These are phyloP conservation scores for Aphelenchoides fujianensis DNA, from an alignment of 1,140 invertebrate species.

Conservation along the genomic window DNA sequence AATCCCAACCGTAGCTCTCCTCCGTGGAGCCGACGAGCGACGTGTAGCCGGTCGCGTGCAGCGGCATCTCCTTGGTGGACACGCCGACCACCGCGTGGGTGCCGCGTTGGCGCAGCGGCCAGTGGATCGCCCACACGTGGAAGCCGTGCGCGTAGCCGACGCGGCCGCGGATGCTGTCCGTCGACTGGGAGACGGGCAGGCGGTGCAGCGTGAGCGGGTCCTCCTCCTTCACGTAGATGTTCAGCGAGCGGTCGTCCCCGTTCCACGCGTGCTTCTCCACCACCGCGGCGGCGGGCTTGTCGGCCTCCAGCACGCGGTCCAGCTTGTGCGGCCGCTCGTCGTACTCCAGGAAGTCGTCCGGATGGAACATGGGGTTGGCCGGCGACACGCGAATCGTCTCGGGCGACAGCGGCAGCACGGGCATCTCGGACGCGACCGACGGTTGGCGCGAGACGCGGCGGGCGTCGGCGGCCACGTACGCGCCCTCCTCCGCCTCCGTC, in stretches of 20 bases:
- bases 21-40: slow-evolving; percentile 76
- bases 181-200: slow-evolving; percentile 96
- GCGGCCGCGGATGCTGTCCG: slow-evolving; percentile 94
- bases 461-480: too few species aligned
- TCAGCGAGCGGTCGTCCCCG: slow-evolving; percentile 89
- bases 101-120: slow-evolving; percentile 91
- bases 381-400: background rate
- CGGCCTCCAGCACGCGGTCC: slow-evolving; percentile 34
- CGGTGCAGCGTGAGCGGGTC: slow-evolving; percentile 94
- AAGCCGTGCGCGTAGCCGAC: slow-evolving; percentile 71
- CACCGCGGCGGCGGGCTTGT: slow-evolving; percentile 17
- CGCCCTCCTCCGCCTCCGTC: too few species aligned
- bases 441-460: too few species aligned
- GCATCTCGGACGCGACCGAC: too few species aligned
- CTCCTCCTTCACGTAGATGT: slow-evolving; percentile 98
- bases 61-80: slow-evolving; percentile 70
- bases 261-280: slow-evolving; percentile 73
- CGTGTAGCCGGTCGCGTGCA: slow-evolving; percentile 69
- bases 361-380: background rate
- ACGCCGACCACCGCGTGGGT: slow-evolving; percentile 98
- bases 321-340: slow-evolving; percentile 37
- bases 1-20: slow-evolving; percentile 97
- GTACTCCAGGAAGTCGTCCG: slow-evolving; percentile 33
- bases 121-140: slow-evolving; percentile 97
- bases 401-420: too few species aligned